Base-by-base conservation (phyloP, 2,888 invertebrate genomes). In the Athrips mouffetella region DNA sequence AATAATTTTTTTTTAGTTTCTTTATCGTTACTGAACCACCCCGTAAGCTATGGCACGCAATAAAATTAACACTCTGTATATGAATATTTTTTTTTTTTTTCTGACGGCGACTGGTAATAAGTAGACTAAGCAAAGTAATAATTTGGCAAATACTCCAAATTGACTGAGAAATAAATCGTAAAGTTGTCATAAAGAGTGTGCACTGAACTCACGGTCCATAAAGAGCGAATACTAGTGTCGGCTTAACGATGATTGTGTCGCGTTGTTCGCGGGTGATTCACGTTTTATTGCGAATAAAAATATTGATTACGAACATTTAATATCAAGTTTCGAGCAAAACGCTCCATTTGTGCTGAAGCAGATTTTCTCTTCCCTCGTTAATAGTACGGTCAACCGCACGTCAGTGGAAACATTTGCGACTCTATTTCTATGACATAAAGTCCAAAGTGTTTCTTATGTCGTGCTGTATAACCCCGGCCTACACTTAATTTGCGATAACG, bases 241-340 rank as follows among this genome's bases (percentile, higher is more conserved):
- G 61, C 64, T 75, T 79, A 76, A 80, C 74, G 76, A 78, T 79
- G 78, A 76, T 80, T 79, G 71, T 65, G 59, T 64, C 58, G 60
- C 63, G 62, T 65, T 64, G 65, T 70, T 67, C 56, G 58, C 59
- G 50, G 57, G 57, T 51, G 60, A 64, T 67, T 64, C 60, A 52
- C 52, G 45, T 71, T 76, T 79, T 79, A 81, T 72, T 67, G 66
- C 69, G 58, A 70, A 70, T 77, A 78, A 75, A 70, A 76, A 64
- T 55, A 55, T 55, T 55, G 60, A 64, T 62, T 56, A 55, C 58
- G 48, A 31, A 21, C n/a, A 20, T 11, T 8, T 18, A 37, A 7
- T 7, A 18, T 18, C 20, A 18, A 3, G 37, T 11, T n/a, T 37
- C 10, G 21, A 11, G 21, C 37, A 11, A 31, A 31, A 31, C 15